These are phyloP conservation scores for Patella caerulea DNA, from an alignment of 2,888 invertebrate species.

Conservation along the genomic window DNA sequence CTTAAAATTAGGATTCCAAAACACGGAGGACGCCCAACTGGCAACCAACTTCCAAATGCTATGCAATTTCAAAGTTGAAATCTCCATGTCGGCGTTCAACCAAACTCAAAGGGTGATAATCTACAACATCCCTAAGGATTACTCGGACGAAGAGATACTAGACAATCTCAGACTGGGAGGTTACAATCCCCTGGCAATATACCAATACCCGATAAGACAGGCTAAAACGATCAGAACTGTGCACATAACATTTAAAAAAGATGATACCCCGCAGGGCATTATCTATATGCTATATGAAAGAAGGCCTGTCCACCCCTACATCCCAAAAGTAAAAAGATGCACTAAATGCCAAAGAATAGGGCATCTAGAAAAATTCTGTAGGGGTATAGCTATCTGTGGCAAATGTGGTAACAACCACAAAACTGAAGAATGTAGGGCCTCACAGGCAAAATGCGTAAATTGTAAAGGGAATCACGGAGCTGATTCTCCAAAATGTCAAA, in stretches of 20 bases:
- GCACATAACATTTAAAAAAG: neutral
- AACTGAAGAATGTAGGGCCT: neutral
- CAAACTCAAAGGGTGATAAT: neutral
- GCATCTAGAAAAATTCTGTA: neutral
- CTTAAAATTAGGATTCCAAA: neutral
- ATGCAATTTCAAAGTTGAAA: neutral
- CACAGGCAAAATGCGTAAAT: neutral
- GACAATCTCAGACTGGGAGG: too few species aligned
- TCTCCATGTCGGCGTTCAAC: neutral
- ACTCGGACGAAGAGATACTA: neutral
- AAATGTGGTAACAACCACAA: too few species aligned
- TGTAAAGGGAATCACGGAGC: neutral
- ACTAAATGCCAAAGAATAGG: neutral
- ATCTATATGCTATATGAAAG: neutral
- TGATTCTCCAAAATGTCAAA: too few species aligned
- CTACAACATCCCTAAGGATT: neutral
- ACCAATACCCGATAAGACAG: neutral
- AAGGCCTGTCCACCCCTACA: neutral
- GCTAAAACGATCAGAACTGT: neutral
- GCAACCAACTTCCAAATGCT: neutral
- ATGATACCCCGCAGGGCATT: neutral
- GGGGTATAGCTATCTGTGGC: neutral
- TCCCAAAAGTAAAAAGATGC: neutral
- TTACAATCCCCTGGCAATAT: neutral
- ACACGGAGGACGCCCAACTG: neutral